Evolutionary conservation across 2,888 invertebrate species (phyloP).

Genomic region (Phasia obesa): DNA sequence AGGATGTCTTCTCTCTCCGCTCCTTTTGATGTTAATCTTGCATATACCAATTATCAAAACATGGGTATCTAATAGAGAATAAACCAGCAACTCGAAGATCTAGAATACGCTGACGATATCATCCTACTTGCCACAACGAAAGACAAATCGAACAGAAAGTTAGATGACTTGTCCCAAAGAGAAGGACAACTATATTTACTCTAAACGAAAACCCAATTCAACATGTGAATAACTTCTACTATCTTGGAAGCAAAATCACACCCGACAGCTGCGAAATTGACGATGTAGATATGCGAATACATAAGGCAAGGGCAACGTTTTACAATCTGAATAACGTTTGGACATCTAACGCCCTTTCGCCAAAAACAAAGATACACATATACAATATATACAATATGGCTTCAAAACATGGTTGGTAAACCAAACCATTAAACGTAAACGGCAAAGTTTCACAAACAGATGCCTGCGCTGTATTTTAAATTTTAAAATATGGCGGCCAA

Average conservation of each 20-base stretch:
- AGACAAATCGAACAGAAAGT: background rate
- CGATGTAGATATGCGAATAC: background rate
- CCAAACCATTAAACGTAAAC: background rate
- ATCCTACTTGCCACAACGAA: background rate
- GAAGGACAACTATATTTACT: background rate
- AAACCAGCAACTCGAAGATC: slow-evolving; percentile 1
- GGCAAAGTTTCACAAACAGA: background rate
- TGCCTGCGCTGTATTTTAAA: background rate
- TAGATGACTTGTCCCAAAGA: background rate
- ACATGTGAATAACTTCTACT: background rate
- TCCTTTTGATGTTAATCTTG: too few relatives aligned
- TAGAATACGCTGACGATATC: background rate
- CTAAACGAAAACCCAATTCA: background rate
- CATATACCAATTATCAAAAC: too few relatives aligned
- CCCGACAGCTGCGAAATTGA: background rate
- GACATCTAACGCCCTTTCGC: background rate
- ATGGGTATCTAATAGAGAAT: background rate
- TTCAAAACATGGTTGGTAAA: background rate
- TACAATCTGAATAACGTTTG: background rate
- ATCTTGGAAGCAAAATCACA: background rate
- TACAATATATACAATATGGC: too few relatives aligned
- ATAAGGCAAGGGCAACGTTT: background rate
- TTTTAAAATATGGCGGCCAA: background rate
- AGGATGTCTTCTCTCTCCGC: background rate
- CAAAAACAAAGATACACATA: background rate